These are phyloP conservation scores for Parotocinclus haroldoi DNA, from an alignment of 2,797 vertebrate species.

Conservation along the genomic window DNA sequence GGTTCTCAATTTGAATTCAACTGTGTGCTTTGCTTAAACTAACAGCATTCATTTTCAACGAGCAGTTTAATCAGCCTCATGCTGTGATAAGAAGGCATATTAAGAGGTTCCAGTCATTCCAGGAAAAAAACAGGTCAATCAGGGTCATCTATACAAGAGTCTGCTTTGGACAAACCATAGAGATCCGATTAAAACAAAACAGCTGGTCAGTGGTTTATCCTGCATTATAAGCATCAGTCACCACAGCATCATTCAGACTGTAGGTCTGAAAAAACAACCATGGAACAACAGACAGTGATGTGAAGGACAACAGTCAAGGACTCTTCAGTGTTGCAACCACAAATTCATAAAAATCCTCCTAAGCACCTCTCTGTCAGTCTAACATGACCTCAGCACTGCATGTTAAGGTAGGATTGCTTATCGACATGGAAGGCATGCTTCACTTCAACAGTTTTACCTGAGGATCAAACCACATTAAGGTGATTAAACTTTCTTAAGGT, in stretches of 20 bases:
- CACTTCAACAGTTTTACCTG: no score
- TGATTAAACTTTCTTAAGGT: no score
- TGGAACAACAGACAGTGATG: background rate
- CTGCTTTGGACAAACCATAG: conserved; percentile 49
- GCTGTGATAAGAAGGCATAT: conserved; percentile 11
- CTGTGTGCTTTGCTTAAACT: conserved; percentile 10
- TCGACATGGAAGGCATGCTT: no score
- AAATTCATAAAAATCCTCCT: no score
- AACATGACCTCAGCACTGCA: no score
- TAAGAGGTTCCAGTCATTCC: conserved; percentile 17
- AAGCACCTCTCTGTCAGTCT: no score
- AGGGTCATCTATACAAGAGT: conserved; percentile 51
- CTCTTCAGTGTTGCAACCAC: no score
- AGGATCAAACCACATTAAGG: no score
- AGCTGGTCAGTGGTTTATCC: conserved; percentile 60
- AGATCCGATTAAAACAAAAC: conserved; percentile 69
- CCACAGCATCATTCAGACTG: conserved; percentile 3
- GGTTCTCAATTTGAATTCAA: conserved; percentile 15
- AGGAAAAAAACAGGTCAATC: conserved; percentile 33
- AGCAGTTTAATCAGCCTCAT: conserved; percentile 31
- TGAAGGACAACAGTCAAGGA: background rate
- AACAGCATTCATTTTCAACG: conserved; percentile 15
- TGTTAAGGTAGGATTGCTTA: no score
- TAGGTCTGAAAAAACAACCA: background rate
- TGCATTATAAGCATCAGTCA: conserved; percentile 58